Evolutionary conservation across 2,797 vertebrate species (phyloP), one percentile per base, ranked within the genome.

Genomic region (Loris lydekkerianus): DNA sequence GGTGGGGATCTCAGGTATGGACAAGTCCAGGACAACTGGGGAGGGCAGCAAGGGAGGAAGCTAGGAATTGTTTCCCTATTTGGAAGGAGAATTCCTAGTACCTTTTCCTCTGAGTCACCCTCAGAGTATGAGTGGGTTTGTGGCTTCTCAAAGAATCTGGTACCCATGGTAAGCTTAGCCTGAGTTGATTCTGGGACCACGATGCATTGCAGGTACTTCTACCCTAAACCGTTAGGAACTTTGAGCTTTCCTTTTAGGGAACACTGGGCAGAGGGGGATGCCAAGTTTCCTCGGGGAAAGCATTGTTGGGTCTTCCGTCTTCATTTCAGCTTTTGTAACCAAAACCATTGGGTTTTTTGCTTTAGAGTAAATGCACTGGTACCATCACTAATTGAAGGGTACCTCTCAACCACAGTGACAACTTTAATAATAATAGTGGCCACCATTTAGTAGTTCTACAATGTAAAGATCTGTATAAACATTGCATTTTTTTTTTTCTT

Each of bases 1-100:
- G 88, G 98, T 99, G 97, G 99, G 98, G 46, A 98, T 99, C 97
- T 99, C 99, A 98, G 99, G 99, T 99, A 98, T 97, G 98, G 56
- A 91, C 49, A 83, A 95, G 84, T 63, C 70, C 90, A 93, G 7
- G 56, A 76, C 1, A 7, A 40, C 60, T 77, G 91, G 82, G 78
- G 83, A 73, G 83, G 97, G 88, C 27, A 53, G 67, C 65, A 70
- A 46, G 89, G 93, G 80, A 40, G 86, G 84, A 95, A 80, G 34
- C 63, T 65, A 89, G 78, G 23, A 72, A 61, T 75, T 27, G 11
- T 15, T 67, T 91, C 56, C 82, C 25, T 85, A 9, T 37, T 40
- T 31, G 13, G 18, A 69, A 23, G 37, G 27, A n/a, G 18, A 75
- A 20, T 46, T 82, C 56, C 34, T 10, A 77, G 76, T 5, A 7